These are phyloP conservation scores for Altica lythri DNA, from an alignment of 2,888 invertebrate genomes.

Conservation along the genomic window DNA sequence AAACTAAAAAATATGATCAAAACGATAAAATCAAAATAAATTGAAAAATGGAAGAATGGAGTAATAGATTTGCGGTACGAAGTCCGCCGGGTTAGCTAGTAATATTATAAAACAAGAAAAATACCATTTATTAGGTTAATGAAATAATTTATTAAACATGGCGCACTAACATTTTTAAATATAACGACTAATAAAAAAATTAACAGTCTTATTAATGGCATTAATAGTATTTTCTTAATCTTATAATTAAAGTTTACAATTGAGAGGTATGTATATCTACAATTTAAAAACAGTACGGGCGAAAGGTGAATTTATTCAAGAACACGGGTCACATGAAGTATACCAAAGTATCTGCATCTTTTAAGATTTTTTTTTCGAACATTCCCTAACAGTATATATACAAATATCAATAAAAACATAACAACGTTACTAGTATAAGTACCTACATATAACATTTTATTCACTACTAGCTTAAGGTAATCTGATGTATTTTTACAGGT, in stretches of 20 bases:
- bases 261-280: not conserved
- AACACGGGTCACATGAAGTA: not conserved
- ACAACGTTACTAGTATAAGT: not conserved
- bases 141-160: no score
- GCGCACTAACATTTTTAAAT: constrained; percentile 22
- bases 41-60: no score
- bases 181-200: constrained; percentile 26
- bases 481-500: not conserved
- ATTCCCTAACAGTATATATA: not conserved
- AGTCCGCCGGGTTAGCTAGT: no score
- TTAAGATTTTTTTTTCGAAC: not conserved
- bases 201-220: constrained; percentile 33
- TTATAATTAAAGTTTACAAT: constrained; percentile 16
- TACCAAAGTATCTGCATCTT: not conserved
- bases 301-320: constrained; percentile 1
- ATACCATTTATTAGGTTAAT: no score
- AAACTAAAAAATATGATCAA: no score
- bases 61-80: no score
- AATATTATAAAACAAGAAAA: no score
- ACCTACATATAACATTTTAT: not conserved
- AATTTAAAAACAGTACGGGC: not conserved
- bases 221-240: constrained; percentile 27
- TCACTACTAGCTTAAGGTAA: not conserved
- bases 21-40: no score
- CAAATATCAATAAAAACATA: not conserved